phyloP scores from a whole-genome alignment of 2,797 vertebrate species.

The Orientallactaga sibirica region DNA sequence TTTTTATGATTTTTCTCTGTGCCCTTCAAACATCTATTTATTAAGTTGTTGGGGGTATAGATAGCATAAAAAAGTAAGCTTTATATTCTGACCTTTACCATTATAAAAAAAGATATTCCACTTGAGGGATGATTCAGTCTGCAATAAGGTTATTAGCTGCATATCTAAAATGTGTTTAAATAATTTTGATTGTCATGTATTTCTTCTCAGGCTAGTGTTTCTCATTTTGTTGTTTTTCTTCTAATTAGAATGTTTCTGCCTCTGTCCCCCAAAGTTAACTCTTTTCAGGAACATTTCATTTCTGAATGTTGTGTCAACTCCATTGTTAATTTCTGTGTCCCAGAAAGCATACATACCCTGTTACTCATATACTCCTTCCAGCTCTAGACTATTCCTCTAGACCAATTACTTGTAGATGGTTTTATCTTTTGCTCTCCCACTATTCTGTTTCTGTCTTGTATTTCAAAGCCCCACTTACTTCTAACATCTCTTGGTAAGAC shows the following conservation, averaged over 20 bases:
- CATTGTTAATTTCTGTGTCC: background rate
- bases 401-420: background rate
- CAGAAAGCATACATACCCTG: background rate
- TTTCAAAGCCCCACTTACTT: constrained; percentile 66
- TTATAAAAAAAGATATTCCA: constrained; percentile 40
- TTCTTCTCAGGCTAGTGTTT: constrained; percentile 19
- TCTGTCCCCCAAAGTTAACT: background rate
- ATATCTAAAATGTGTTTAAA: constrained; percentile 26
- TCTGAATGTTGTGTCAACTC: background rate
- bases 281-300: constrained; percentile 30
- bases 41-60: constrained; percentile 49
- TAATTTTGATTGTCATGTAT: constrained; percentile 14
- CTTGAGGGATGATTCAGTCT: constrained; percentile 44
- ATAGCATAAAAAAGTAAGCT: constrained; percentile 60
- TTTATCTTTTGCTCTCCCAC: constrained; percentile 5
- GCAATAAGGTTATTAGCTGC: constrained; percentile 28
- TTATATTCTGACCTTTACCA: constrained; percentile 67
- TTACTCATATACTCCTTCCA: background rate
- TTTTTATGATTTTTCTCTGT: constrained; percentile 57
- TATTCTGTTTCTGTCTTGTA: constrained; percentile 21
- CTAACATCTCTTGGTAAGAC: constrained; percentile 52
- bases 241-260: background rate
- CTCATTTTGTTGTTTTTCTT: constrained; percentile 41
- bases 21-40: constrained; percentile 73
- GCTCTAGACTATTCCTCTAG: background rate